These are phyloP conservation scores for Gymnoscopelus braueri DNA, from an alignment of 2,797 vertebrate genomes.

Conservation along the genomic window DNA sequence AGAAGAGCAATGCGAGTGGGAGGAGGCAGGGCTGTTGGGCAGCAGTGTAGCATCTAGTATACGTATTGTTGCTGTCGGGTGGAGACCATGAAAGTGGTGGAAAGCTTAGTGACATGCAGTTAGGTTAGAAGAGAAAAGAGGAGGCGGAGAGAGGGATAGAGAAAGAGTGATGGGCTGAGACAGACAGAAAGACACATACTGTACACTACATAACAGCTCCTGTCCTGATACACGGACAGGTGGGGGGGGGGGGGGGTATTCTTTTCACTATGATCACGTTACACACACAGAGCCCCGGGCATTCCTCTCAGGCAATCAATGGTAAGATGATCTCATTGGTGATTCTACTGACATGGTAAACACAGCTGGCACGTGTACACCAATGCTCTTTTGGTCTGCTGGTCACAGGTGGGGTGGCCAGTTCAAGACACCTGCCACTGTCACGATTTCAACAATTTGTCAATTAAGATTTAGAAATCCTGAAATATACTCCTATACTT, in stretches of 20 bases:
- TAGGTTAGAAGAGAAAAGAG: not conserved
- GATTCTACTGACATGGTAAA: conserved; percentile 38
- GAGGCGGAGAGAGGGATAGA: not conserved
- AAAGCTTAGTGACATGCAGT: no score
- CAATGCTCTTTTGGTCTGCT: no score
- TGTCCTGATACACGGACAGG: no score
- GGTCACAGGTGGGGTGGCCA: no score
- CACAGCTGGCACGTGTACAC: conserved; percentile 50
- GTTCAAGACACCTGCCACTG: not conserved
- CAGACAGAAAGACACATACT: not conserved
- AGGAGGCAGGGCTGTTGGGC: no score
- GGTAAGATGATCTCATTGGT: conserved; percentile 21
- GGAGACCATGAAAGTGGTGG: no score
- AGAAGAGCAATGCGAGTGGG: no score
- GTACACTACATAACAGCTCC: not conserved
- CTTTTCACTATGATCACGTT: conserved; percentile 17
- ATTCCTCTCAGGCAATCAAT: conserved; percentile 21
- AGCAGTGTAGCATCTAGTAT: no score
- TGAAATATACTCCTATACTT: no score
- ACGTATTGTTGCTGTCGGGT: no score
- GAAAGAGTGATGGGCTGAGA: not conserved
- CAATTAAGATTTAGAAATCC: no score
- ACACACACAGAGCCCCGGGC: not conserved
- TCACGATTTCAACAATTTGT: no score
- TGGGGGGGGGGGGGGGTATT: not conserved